A percentile compares a stretch with the other conserved stretches of the same genome.
Evolutionary conservation across 2,113 vertebrate species (phyloP).

Genomic region (Eurypyga helias): DNA sequence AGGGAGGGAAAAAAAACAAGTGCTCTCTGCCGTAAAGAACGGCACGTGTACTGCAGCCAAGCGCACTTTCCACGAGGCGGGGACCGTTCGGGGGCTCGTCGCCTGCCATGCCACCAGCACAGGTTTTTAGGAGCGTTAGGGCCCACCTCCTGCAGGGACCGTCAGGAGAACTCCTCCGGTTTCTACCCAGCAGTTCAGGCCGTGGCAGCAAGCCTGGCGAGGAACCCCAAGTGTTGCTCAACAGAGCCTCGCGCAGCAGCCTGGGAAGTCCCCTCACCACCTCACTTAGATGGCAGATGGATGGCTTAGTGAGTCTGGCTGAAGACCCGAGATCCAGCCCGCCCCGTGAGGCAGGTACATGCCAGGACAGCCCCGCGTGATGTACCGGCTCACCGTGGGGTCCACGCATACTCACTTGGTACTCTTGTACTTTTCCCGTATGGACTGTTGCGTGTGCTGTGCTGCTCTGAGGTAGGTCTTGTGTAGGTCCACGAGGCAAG

Average conservation of each 20-base stretch:
- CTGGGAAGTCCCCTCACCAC: not conserved
- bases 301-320: not conserved
- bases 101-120: not conserved
- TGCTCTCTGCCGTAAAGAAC: not conserved
- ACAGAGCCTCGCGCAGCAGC: not conserved
- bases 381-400: rapidly evolving
- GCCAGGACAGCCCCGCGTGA: rapidly evolving
- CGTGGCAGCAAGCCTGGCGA: not conserved
- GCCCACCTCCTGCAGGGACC: not conserved
- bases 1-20: not conserved
- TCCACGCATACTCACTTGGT: slow-evolving; percentile 84
- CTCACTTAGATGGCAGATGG: not conserved
- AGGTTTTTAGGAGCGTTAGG: not conserved
- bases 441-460: slow-evolving; percentile 92
- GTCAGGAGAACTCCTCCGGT: not conserved
- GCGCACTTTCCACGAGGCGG: not conserved
- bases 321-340: not conserved
- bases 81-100: not conserved
- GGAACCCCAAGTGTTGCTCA: not conserved
- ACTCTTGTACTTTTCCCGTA: slow-evolving; percentile 94
- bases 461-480: slow-evolving; percentile 86
- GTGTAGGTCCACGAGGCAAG: slow-evolving; percentile 90
- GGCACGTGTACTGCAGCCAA: not conserved
- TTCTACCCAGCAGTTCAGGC: not conserved
- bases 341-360: rapidly evolving